phyloP scores from a whole-genome alignment of 2,888 invertebrate species.

The Electrophaes corylata region DNA sequence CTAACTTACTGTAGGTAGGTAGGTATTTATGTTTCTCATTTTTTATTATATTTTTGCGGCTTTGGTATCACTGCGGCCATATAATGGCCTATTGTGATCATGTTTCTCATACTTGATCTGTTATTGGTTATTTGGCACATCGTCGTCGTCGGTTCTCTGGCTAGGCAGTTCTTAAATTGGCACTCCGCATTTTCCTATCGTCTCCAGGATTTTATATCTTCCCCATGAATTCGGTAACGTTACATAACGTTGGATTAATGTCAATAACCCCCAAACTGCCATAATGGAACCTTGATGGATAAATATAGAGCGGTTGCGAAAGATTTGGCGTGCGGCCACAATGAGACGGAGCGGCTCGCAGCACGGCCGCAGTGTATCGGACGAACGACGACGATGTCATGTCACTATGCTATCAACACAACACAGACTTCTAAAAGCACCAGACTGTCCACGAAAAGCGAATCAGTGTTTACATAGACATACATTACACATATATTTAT shows the following conservation, averaged over 20 bases:
- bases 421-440: no score
- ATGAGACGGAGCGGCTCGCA: not conserved
- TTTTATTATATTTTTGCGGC: no score
- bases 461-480: no score
- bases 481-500: no score
- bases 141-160: conserved; percentile 45
- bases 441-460: not conserved
- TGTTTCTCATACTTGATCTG: no score
- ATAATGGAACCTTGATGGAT: conserved; percentile 75
- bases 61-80: no score
- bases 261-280: conserved; percentile 82
- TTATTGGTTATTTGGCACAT: conserved; percentile 59
- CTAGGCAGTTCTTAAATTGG: conserved; percentile 65
- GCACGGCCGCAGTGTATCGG: conserved; percentile 2
- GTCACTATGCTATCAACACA: conserved; percentile 41
- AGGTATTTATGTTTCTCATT: no score
- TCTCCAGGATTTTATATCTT: conserved; percentile 53
- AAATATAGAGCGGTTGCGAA: conserved; percentile 77
- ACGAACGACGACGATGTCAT: conserved; percentile 36
- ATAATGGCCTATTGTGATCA: no score
- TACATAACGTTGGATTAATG: conserved; percentile 71
- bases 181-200: conserved; percentile 58
- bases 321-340: conserved; percentile 75
- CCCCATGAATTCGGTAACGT: conserved; percentile 61
- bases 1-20: no score